These are phyloP conservation scores for Pseudolaguvia tuberculata DNA, from an alignment of 2,113 vertebrate species.

Conservation along the genomic window DNA sequence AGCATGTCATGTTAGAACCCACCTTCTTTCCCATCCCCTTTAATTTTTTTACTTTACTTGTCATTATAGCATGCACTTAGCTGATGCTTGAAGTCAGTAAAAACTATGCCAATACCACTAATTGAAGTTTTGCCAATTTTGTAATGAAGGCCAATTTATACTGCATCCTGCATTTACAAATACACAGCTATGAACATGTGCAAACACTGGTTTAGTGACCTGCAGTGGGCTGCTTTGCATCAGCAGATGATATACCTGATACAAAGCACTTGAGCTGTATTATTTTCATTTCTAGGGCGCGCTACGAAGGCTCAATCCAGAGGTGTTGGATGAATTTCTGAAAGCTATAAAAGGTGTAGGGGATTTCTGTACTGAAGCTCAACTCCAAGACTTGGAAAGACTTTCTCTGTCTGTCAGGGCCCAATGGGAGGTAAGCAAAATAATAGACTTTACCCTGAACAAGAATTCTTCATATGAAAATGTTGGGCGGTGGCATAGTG, in stretches of 20 bases:
- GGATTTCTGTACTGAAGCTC: conserved; percentile 59
- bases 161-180: background rate
- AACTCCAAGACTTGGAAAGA: conserved; percentile 66
- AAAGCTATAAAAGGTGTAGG: conserved; percentile 72
- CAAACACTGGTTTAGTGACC: background rate
- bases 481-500: too few species aligned
- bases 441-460: too few species aligned
- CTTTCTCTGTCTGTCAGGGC: conserved; percentile 63
- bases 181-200: background rate
- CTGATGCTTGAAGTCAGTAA: background rate
- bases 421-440: conserved; percentile 81
- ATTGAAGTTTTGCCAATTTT: background rate
- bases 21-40: too few species aligned
- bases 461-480: too few species aligned
- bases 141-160: background rate
- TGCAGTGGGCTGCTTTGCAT: background rate
- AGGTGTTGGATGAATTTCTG: conserved; percentile 75
- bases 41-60: too few species aligned
- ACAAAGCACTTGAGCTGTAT: background rate
- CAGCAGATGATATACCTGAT: background rate
- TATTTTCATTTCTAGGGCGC: conserved; percentile 65
- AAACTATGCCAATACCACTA: background rate
- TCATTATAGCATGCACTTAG: too few species aligned
- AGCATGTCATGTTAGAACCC: too few species aligned
- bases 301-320: conserved; percentile 67